Conservation (phyloP, 2,888 invertebrate species). For the Herminia tarsipennalis region DNA sequence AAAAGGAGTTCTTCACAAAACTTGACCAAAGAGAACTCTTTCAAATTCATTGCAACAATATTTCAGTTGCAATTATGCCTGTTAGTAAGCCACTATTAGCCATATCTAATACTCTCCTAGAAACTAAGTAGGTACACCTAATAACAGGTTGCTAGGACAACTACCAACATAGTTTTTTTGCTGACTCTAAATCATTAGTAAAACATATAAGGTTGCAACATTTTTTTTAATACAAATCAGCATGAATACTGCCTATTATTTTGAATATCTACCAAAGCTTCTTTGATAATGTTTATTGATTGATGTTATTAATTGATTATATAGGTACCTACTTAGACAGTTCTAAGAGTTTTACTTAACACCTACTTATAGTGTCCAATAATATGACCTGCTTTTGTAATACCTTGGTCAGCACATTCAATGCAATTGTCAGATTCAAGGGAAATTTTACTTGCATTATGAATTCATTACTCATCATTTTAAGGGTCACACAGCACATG, state of each 20-base stretch:
- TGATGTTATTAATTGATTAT: not conserved
- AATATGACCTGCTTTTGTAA: constrained; percentile 15
- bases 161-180: too few species aligned
- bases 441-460: constrained; percentile 13
- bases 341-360: constrained; percentile 9
- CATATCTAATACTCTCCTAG: not conserved
- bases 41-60: too few species aligned
- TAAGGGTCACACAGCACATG: constrained; percentile 49
- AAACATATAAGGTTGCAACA: too few species aligned
- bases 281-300: too few species aligned
- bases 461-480: constrained; percentile 34
- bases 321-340: not conserved
- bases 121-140: not conserved
- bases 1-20: too few species aligned
- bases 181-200: too few species aligned
- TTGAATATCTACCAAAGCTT: too few species aligned
- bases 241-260: too few species aligned
- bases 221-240: too few species aligned
- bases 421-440: constrained; percentile 20
- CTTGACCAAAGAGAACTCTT: too few species aligned
- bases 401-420: constrained; percentile 31
- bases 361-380: not conserved
- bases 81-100: too few species aligned
- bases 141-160: constrained; percentile 4
- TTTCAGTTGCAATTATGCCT: too few species aligned